Evolutionary conservation across 2,888 invertebrate genomes (phyloP), one percentile per base, ranked within the genome.

Genomic region (Tolmerus cingulatus): DNA sequence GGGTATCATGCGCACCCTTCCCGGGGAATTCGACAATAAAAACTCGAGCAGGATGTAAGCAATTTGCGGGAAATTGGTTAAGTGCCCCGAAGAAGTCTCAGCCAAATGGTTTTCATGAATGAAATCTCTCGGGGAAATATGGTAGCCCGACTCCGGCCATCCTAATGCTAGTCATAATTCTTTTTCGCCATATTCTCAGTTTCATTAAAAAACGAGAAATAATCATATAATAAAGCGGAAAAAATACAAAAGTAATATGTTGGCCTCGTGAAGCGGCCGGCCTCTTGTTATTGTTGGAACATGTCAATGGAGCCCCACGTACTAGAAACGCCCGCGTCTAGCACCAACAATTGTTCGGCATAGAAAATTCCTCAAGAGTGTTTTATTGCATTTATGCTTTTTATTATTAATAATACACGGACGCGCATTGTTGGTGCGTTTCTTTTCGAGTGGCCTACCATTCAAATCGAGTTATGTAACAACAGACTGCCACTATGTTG

Each of bases 21-120:
- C 76, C 14, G 12, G 37, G 76, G 76, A 76, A 37, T 76, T 76
- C 34, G 40, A 76, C 76, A 76, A 76, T 76, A 76, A 76, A 76
- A 76, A 76, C 76, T 76, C 76, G 40, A 76, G 76, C 76, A 76
- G 76, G 76, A 76, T 76, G 76, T 40, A 76, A 40, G 76, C 76
- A 76, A 76, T 76, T 76, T 76, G 76, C 76, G 76, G 76, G 76
- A 40, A 76, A 76, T 76, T 76, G 76, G 76, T 76, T 76, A 76
- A 76, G 76, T 76, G 76, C 76, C 27, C 76, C 76, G 51, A 76
- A 76, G 76, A 76, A 76, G 76, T 76, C 40, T 76, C 76, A 76
- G 76, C 66, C 66, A 66, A 66, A 66, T 66, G 66, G 66, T 66
- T 66, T 66, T 66, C 66, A 66, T 66, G 66, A 66, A 66, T 66